These are phyloP conservation scores for Jaculus jaculus DNA, from an alignment of 2,113 vertebrate genomes.

Conservation along the genomic window DNA sequence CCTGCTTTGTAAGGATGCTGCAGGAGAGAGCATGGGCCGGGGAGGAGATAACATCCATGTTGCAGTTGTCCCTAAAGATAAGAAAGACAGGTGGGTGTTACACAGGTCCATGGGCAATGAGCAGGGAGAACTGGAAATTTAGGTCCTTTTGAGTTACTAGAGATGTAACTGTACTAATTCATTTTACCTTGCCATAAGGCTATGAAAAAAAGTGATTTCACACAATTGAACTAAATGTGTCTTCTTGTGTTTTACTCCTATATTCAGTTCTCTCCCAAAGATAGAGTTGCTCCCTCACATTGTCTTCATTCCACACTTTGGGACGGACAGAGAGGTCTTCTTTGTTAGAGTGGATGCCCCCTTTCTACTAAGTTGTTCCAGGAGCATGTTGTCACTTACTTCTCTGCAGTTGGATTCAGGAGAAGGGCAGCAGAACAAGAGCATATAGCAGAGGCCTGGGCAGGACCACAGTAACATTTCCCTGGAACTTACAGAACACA, in stretches of 20 bases:
- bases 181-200: not conserved
- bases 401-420: not conserved
- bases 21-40: constrained; percentile 84
- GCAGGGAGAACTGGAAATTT: not conserved
- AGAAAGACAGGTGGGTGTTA: constrained; percentile 88
- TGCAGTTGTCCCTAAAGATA: constrained; percentile 89
- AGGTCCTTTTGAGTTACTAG: not conserved
- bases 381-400: not conserved
- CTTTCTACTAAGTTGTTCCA: not conserved
- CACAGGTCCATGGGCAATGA: not conserved
- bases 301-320: not conserved
- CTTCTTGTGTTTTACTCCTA: not conserved
- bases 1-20: constrained; percentile 88
- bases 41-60: constrained; percentile 90
- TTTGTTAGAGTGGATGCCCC: not conserved
- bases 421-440: not conserved
- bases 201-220: not conserved
- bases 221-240: not conserved
- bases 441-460: not conserved
- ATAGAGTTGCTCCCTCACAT: not conserved
- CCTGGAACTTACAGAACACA: not conserved
- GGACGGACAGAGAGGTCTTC: not conserved
- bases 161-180: not conserved
- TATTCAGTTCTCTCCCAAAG: not conserved
- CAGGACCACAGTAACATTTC: not conserved